Evolutionary conservation across 2,113 vertebrate genomes (phyloP), one percentile per base, ranked within the genome.

Genomic region (Pachycephala philippinensis): DNA sequence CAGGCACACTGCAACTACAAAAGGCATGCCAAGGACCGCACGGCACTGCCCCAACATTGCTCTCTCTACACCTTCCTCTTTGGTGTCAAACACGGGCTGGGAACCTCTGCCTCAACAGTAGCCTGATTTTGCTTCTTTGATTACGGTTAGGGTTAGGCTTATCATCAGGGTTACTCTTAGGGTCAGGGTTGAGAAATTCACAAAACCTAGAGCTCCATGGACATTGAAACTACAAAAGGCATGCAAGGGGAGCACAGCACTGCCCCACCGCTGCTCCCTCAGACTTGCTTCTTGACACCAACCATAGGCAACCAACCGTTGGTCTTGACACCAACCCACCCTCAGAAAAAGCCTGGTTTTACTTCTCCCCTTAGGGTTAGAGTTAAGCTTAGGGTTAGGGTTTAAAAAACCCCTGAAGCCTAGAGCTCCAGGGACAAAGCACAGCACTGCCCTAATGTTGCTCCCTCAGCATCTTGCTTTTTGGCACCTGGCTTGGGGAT

Each of bases 361-460:
- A n/a, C 47, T 59, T 47, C 23, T 17, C 1, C 0, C 30, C 23
- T n/a, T 69, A 40, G 53, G 7, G 44, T 28, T 49, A 18, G 13
- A 6, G 28, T 45, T 14, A 18, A 0, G 0, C 13, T 39, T 68
- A 23, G 7, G 5, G 19, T 40, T 23, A 42, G 35, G 10, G 12
- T 60, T 3, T 30, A 24, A 10, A 60, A 70, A 70, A 20, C 10
- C 13, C 15, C 24, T 15, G 19, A 52, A 70, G 13, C 12, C 35
- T 19, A 24, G 35, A 30, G 24, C 65, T 60, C 20, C 31, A 59
- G 24, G 9, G 19, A 28, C 5, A n/a, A 19, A n/a, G 15, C 6
- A 83, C 0, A 1, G 18, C 14, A 27, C 35, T 40, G 13, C 3
- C 35, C 22, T 28, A 40, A 3, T 10, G 13, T 27, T 63, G 22